A percentile compares a stretch with the other conserved stretches of the same genome.
Conservation (phyloP, 2,113 vertebrate genomes). For the Pampusana beccarii region DNA sequence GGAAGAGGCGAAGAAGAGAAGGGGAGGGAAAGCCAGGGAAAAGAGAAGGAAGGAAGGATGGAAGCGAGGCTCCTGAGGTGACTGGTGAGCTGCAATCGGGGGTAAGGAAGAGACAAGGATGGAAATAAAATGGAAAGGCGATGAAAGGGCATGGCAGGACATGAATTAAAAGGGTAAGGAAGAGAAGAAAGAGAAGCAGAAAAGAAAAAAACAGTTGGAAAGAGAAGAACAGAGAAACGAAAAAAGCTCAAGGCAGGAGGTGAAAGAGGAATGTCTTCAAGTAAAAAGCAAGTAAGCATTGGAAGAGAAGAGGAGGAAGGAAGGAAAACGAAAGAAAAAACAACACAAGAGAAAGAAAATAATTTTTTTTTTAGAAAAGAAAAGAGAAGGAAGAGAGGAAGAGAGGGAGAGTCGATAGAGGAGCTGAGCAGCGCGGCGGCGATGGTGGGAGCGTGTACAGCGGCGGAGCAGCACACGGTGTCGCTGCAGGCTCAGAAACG, state of each 20-base stretch:
- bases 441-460: rapidly evolving
- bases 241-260: too few species aligned
- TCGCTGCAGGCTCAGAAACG: not conserved
- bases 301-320: rapidly evolving
- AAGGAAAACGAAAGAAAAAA: too few species aligned
- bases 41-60: too few species aligned
- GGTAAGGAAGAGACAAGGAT: too few species aligned
- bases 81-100: rapidly evolving
- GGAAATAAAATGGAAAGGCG: rapidly evolving
- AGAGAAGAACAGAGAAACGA: too few species aligned
- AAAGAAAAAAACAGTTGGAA: not conserved
- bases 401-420: rapidly evolving
- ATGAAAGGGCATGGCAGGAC: rapidly evolving
- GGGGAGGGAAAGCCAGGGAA: too few species aligned
- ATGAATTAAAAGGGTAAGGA: not conserved
- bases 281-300: too few species aligned
- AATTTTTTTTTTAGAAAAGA: too few species aligned
- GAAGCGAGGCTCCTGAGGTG: rapidly evolving
- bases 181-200: rapidly evolving
- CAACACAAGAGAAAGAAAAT: too few species aligned
- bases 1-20: too few species aligned
- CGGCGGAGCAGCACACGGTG: not conserved
- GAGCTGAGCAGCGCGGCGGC: rapidly evolving
- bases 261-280: too few species aligned
- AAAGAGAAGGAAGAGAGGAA: rapidly evolving